Evolutionary conservation across 2,888 invertebrate genomes (phyloP).

Genomic region (Myathropa florea): DNA sequence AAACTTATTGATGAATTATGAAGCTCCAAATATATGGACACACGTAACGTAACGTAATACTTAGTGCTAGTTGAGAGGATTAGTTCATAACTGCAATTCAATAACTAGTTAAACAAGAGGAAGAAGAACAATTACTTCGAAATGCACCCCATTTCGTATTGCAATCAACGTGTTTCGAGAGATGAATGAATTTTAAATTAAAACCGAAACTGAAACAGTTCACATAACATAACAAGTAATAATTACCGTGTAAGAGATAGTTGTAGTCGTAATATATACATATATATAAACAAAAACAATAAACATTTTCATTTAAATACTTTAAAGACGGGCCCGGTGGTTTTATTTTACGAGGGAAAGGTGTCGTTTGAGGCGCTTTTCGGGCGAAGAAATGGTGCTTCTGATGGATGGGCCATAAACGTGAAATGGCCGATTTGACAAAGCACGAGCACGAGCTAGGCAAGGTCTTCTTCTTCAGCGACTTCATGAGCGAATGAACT

Average conservation of each 20-base stretch:
- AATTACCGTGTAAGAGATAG: conserved; percentile 63
- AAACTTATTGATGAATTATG: conserved; percentile 31
- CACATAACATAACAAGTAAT: conserved; percentile 18
- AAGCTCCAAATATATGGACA: conserved; percentile 13
- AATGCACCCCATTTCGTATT: conserved; percentile 49
- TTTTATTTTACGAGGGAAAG: conserved; percentile 4
- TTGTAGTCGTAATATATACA: conserved; percentile 51
- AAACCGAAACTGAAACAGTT: neutral
- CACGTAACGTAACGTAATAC: conserved; percentile 42
- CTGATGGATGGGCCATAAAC: no score
- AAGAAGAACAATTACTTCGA: neutral
- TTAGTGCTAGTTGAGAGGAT: neutral
- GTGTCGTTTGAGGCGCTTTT: neutral
- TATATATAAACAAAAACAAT: conserved; percentile 36
- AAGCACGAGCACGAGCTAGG: no score
- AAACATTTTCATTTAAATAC: conserved; percentile 65
- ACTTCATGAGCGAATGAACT: no score
- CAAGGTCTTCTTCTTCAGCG: no score
- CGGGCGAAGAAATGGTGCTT: no score
- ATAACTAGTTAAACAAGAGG: conserved; percentile 51
- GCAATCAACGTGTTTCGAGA: conserved; percentile 66
- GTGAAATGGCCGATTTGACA: no score
- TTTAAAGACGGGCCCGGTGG: neutral
- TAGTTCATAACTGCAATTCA: conserved; percentile 31
- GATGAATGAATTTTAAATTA: conserved; percentile 20